Conservation (phyloP, 2,888 invertebrate species). For the Trissonchulus latispiculum region DNA sequence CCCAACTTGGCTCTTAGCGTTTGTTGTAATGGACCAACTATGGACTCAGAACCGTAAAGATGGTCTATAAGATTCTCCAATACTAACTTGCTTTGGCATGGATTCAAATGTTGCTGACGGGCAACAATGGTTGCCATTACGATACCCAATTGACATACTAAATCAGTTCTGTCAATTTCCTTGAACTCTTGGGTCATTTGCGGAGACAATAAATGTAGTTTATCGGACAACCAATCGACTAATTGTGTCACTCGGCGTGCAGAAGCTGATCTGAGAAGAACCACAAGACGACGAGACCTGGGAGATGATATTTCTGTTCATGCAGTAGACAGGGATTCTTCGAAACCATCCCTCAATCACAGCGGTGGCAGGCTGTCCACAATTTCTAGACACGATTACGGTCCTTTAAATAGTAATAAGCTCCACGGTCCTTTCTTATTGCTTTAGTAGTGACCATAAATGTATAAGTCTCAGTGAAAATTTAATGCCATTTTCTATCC, state of each 20-base stretch:
- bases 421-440: too few species aligned
- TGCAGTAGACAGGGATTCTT: background rate
- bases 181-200: background rate
- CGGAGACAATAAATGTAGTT: background rate
- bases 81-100: too few species aligned
- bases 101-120: too few species aligned
- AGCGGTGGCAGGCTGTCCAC: background rate
- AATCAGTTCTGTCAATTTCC: too few species aligned
- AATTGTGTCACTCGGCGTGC: background rate
- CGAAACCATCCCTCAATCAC: too few species aligned
- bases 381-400: background rate
- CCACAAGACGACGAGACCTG: background rate
- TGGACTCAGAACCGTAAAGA: background rate
- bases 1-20: background rate
- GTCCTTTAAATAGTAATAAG: too few species aligned
- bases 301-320: too few species aligned
- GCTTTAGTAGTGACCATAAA: too few species aligned
- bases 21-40: background rate
- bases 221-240: background rate
- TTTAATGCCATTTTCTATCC: background rate
- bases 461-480: too few species aligned
- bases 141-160: too few species aligned
- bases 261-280: background rate
- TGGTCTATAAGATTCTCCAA: too few species aligned
- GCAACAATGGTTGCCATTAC: too few species aligned